Percentiles rank a stretch among this genome's conserved stretches.
Conservation (phyloP, 1,140 invertebrate genomes). For the Mizuhopecten yessoensis region DNA sequence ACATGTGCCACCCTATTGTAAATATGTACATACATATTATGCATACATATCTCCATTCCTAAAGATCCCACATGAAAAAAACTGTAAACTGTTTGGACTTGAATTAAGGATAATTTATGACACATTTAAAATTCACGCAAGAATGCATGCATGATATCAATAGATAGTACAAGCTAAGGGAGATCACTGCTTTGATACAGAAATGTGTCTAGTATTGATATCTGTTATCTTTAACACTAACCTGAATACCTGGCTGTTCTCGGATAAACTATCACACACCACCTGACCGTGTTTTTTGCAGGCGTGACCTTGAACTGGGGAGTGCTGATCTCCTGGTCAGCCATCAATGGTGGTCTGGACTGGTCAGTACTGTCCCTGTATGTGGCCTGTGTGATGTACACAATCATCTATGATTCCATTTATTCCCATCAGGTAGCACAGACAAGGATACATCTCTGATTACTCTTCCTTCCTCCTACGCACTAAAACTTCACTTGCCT, state of each 20-base stretch:
- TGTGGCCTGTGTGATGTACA: slow-evolving; percentile 95
- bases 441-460: not conserved
- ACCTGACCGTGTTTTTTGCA: slow-evolving; percentile 64
- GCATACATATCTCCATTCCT: too few relatives aligned
- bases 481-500: not conserved
- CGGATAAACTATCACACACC: not conserved
- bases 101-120: too few relatives aligned
- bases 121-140: too few relatives aligned
- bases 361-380: slow-evolving; percentile 92
- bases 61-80: too few relatives aligned
- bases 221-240: too few relatives aligned
- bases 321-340: slow-evolving; percentile 95
- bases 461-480: not conserved
- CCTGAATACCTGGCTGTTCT: not conserved
- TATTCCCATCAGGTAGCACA: slow-evolving; percentile 93
- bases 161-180: too few relatives aligned
- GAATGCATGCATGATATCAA: too few relatives aligned
- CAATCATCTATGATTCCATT: slow-evolving; percentile 98
- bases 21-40: too few relatives aligned
- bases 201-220: too few relatives aligned
- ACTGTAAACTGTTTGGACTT: too few relatives aligned
- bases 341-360: slow-evolving; percentile 82
- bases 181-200: too few relatives aligned
- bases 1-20: too few relatives aligned
- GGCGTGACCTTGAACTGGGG: slow-evolving; percentile 97